phyloP scores from a whole-genome alignment of 1,140 invertebrate genomes.

The Armadillidium nasatum region DNA sequence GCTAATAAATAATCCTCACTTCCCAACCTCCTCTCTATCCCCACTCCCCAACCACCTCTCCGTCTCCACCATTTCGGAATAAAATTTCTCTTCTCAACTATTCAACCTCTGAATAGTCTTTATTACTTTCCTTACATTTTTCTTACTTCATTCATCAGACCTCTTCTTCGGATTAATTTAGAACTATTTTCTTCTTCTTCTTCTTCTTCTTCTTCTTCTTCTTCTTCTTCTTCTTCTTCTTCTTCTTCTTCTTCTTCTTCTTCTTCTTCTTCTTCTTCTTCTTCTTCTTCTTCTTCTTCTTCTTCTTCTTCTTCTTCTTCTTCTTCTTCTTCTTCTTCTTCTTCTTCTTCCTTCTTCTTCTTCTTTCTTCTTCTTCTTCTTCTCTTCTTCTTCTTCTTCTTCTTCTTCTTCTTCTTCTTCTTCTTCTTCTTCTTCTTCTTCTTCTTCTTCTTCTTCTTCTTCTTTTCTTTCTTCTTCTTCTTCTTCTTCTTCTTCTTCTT shows the following conservation, averaged over 20 bases:
- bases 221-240: neutral
- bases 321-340: neutral
- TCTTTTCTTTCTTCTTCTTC: neutral
- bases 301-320: neutral
- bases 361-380: neutral
- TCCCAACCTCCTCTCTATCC: no score
- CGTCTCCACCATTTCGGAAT: no score
- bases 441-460: no score
- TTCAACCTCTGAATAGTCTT: no score
- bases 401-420: neutral
- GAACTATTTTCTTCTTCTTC: no score
- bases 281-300: neutral
- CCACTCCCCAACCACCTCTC: no score
- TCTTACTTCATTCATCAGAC: no score
- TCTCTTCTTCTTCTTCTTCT: neutral
- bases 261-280: neutral
- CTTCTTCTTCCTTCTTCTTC: neutral
- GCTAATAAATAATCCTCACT: no score
- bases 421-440: neutral
- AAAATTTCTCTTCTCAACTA: no score
- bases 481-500: no score
- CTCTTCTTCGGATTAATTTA: no score
- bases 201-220: neutral
- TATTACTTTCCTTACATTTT: no score
- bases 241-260: neutral